Evolutionary conservation across 2,888 invertebrate genomes (phyloP).

Genomic region (Tricholauxania praeusta): DNA sequence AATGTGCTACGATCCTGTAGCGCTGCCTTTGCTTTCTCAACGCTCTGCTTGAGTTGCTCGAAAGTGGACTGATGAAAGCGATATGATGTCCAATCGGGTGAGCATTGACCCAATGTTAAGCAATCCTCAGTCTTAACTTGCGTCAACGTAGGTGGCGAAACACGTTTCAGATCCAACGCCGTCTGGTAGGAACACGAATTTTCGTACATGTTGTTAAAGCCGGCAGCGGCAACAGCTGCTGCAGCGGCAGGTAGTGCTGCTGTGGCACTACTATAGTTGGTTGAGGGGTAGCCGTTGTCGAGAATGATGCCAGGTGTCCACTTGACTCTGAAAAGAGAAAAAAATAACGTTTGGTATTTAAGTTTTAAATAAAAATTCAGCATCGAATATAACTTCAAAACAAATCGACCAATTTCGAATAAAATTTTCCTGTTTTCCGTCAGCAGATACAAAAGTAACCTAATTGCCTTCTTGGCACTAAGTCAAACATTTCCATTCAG

Average conservation of each 20-base stretch:
- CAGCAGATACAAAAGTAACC: too few relatives aligned
- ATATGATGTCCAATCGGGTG: constrained; percentile 82
- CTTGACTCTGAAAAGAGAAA: constrained; percentile 57
- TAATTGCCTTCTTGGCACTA: too few relatives aligned
- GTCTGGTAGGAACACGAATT: constrained; percentile 93
- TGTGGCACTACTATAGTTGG: constrained; percentile 30
- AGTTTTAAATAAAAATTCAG: background rate
- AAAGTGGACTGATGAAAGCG: constrained; percentile 89
- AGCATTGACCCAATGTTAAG: constrained; percentile 69
- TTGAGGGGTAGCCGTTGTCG: constrained; percentile 44
- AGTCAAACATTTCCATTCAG: too few relatives aligned
- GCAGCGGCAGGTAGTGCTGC: constrained; percentile 11
- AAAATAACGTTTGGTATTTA: background rate
- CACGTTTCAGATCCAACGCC: constrained; percentile 82
- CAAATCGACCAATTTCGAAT: too few relatives aligned
- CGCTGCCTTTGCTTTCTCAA: constrained; percentile 91
- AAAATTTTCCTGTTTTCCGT: too few relatives aligned
- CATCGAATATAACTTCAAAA: constrained; percentile 11
- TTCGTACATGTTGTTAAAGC: constrained; percentile 80
- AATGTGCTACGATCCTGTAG: constrained; percentile 80
- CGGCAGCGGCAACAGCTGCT: constrained; percentile 11
- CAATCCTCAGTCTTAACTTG: constrained; percentile 70
- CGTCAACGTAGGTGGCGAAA: constrained; percentile 69
- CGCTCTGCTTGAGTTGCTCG: constrained; percentile 90
- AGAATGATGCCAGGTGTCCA: constrained; percentile 56